Base-by-base conservation (phyloP, 2,113 vertebrate genomes). In the Tyto alba region DNA sequence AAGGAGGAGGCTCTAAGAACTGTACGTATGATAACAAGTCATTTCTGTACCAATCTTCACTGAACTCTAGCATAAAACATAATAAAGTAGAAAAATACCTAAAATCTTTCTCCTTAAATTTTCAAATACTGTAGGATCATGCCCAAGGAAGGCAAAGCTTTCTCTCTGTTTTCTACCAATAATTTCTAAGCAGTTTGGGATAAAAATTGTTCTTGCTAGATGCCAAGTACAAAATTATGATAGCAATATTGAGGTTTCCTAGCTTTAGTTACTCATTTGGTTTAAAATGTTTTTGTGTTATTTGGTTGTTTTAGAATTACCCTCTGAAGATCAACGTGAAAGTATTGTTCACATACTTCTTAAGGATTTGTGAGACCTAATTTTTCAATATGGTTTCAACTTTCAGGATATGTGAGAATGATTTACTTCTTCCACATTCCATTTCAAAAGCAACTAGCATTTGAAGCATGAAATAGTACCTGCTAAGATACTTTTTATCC, bases 1-100 rank as follows among this genome's bases (percentile, higher is more conserved):
- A 98, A 98, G 88, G 99, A 98, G 95, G 98, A 98, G 56, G 85
- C 89, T 86, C 88, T 99, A 57, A 98, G 98, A 96, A 77, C 96
- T 71, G 99, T 99, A 98, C 89, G 98, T 98, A 96, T 97, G 63
- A 85, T 72, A 73, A 78, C 21, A 91, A 67, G 38, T 63, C 62
- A 14, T 41, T 11, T 85, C 22, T 55, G 7, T 93, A 47, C 19
- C 22, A 22, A 4, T 27, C 11, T 87, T 60, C 4, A 2, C 16
- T 75, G 20, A 73, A 36, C 1, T 11, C 26, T 69, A 67, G 7
- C 84, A 21, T 80, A 27, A 90, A 80, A 47, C 72, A 26, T 34
- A 85, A 60, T 21, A 19, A 3, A n/a, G 25, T 76, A 47, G 6
- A 56, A 81, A 87, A 66, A 59, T 63, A 48, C 5, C 5, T 66